Evolutionary conservation across 2,113 vertebrate genomes (phyloP), one percentile per base, ranked within the genome.

Genomic region (Potamarius usumacintae): DNA sequence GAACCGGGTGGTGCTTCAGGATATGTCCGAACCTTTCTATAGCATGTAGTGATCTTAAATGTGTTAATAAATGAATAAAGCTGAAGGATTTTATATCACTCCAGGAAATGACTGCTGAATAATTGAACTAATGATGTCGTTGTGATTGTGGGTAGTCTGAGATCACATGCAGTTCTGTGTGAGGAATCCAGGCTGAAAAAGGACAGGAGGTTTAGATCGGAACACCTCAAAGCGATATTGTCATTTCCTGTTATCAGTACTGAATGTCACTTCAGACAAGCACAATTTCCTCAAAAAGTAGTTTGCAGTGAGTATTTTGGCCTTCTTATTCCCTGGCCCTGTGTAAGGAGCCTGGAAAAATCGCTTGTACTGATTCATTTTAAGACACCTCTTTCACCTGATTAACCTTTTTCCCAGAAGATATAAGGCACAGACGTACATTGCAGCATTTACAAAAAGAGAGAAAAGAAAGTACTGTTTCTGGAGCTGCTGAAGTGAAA

Each of bases 401-500:
- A 30, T 17, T 65, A 52, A 79, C 76, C n/a, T 25, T 86, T 86
- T 78, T 63, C 14, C 9, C 17, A 62, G 58, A 60, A 53, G 1
- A 48, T 69, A 71, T 67, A 69, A 80, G 50, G 7, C 12, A 74
- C n/a, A 50, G 6, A 52, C 0, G 12, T 50, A 20, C 22, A 18
- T 52, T 53, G 50, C 50, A 62, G 34, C 27, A 60, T 22, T 76
- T 9, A n/a, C 25, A 88, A 10, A 72, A 27, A 50, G 50, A 69
- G 15, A 55, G 22, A 55, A 60, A 60, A 42, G 25, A 82, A 88
- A 92, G 94, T 91, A 91, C 88, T 78, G 90, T 90, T 92, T 86
- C 90, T 78, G 67, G 88, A 84, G 83, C 89, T 90, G 86, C 88
- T 90, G 90, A 93, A 91, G 77, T 90, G 82, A 85, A 78, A 92